Evolutionary conservation across 30 jellyfish, hydroid and myxozoan genomes (phyloP), one percentile per base, ranked within the genome.

Genomic region (Rhopilema esculentum): DNA sequence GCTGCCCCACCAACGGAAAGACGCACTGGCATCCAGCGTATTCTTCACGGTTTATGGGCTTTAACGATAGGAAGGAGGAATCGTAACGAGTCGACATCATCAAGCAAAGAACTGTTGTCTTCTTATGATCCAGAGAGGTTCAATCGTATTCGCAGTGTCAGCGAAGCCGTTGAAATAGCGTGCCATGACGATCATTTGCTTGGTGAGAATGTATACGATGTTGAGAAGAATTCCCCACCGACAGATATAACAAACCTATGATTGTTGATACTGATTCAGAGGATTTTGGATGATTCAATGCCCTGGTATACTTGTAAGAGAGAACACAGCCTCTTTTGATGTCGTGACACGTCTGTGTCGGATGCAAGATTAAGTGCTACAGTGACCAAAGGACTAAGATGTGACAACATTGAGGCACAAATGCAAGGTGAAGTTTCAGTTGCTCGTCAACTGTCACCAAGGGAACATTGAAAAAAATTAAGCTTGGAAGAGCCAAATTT

Each of bases 101-200:
- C 94, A 16, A 85, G 78, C 40, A 85, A 85, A n/a, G 94, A 85
- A 49, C 83, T 85, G 49, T 33, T 85, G n/a, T 85, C 94, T 1
- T 85, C 94, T 22, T 85, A 72, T 69, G 94, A 85, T 48, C 88
- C 90, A 0, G 97, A 89, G 2, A 61, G 63, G 29, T 80, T 72
- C 68, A 65, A 63, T 30, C 62, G 97, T 20, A 79, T 70, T 25
- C 92, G 97, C 18, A 89, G 97, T 57, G 93, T 89, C 52, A 89
- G 97, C 29, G 97, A 89, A 68, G 97, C 93, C 17, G 89, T 89
- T 8, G 93, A 89, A 23, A 66, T 82, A 4, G 93, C 97, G 0
- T 77, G 86, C 66, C 88, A 79, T 26, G 80, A 73, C 50, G 93
- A 89, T 40, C 80, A 75, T 22, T 53, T 79, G 23, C 80, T 87